A percentile compares a stretch with the other conserved stretches of the same genome.
Evolutionary conservation across 2,797 vertebrate species (phyloP).

Genomic region (Cynodonichthys magdalenae): DNA sequence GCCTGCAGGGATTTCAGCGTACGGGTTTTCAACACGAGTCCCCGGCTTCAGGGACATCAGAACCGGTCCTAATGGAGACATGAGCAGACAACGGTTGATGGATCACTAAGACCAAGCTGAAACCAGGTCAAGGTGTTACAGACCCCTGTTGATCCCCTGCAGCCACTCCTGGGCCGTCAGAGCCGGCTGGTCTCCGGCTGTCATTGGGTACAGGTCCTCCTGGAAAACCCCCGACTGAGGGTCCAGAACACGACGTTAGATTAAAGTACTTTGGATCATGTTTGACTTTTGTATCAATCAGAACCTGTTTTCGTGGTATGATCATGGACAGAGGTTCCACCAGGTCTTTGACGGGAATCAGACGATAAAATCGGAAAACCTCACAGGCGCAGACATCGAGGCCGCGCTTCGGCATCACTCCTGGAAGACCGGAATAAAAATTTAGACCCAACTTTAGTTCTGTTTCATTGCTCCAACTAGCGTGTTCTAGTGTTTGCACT

Average conservation of each 20-base stretch:
- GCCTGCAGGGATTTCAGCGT: slow-evolving; percentile 53
- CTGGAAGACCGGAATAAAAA: slow-evolving; percentile 57
- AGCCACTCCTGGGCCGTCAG: slow-evolving; percentile 90
- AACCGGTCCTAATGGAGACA: slow-evolving; percentile 73
- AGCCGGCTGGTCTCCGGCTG: slow-evolving; percentile 83
- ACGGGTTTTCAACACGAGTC: slow-evolving; percentile 62
- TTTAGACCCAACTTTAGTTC: no score
- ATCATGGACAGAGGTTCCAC: slow-evolving; percentile 91
- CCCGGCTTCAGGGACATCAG: slow-evolving; percentile 86
- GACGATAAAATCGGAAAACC: slow-evolving; percentile 92
- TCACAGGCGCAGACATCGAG: slow-evolving; percentile 88
- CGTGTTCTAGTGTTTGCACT: no score
- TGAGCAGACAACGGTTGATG: neutral
- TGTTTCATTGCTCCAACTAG: no score
- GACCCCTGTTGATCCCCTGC: slow-evolving; percentile 86
- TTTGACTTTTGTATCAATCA: no score
- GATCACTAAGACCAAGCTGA: neutral
- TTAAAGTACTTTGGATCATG: neutral
- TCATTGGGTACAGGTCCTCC: slow-evolving; percentile 90
- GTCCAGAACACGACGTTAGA: neutral
- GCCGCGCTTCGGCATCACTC: slow-evolving; percentile 92
- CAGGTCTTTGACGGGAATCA: slow-evolving; percentile 83
- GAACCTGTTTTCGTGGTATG: slow-evolving; percentile 86
- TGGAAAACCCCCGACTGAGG: slow-evolving; percentile 87
- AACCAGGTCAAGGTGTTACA: slow-evolving; percentile 18